Base-by-base conservation (phyloP, 2,113 vertebrate genomes). In the Pelvicachromis taeniatus region DNA sequence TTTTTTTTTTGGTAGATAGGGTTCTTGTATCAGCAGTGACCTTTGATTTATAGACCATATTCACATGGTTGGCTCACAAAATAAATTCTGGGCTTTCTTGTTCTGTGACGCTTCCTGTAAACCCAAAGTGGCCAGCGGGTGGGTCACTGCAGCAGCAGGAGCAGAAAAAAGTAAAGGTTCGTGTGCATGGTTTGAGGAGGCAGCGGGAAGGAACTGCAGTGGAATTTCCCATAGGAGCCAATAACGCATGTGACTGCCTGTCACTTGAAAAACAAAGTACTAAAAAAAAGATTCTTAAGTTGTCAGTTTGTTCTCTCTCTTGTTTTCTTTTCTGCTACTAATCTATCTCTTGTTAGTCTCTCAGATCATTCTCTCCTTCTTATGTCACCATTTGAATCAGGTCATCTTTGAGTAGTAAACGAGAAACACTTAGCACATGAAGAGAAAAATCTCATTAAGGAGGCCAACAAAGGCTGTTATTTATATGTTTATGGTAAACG, bases 141-240 rank as follows among this genome's bases (percentile, higher is more conserved):
- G 42, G 31, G 68, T 87, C 82, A 61, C 6, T 19, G 4, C 38
- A 75, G 84, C 75, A 77, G 63, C 63, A 45, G 26, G 35, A 59
- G 23, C 13, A 65, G 8, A 53, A 73, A 38, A 45, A 58, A 89
- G 29, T 58, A 53, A 79, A n/a, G 21, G 31, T 92, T 81, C 89
- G 89, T 93, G 84, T 95, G 80, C 87, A 81, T 90, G 75, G 81
- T 77, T 13, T 73, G 13, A 81, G 53, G 26, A 68, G 52, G 73
- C 48, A 5, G 53, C n/a, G 23, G 58, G 61, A 35, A 80, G 35
- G n/a, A 65, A 52, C 77, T 82, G 81, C 82, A 73, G 78, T 93
- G 92, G 91, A 93, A 94, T 91, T 94, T 95, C 95, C 94, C 93
- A 91, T 88, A 82, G 58, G 31, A 78, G 55, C 11, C 11, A 40